Conservation (phyloP, 2,797 vertebrate genomes). For the Peromyscus aztecus region DNA sequence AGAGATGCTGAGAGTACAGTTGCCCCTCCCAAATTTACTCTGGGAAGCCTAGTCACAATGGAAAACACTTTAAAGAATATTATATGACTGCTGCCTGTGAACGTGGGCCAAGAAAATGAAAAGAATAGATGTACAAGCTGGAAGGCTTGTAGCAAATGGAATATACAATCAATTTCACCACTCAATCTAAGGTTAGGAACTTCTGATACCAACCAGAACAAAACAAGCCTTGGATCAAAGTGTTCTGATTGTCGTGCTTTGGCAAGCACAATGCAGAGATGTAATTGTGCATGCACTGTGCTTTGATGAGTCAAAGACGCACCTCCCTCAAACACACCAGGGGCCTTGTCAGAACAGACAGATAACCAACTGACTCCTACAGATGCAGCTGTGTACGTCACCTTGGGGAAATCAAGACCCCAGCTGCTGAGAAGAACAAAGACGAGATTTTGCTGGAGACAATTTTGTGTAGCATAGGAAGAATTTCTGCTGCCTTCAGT, state of each 20-base stretch:
- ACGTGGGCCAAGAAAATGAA: conserved; percentile 15
- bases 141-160: conserved; percentile 15
- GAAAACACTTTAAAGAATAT: conserved; percentile 13
- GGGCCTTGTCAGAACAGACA: conserved; percentile 64
- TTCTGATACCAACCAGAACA: conserved; percentile 60
- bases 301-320: conserved; percentile 45
- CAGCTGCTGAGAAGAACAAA: conserved; percentile 68
- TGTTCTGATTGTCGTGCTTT: conserved; percentile 31
- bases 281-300: neutral
- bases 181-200: neutral
- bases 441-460: neutral
- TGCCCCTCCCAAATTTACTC: neutral
- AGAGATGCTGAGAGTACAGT: neutral
- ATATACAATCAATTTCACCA: conserved; percentile 63
- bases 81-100: neutral
- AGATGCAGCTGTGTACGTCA: neutral
- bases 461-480: conserved; percentile 2
- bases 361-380: conserved; percentile 55
- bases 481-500: conserved; percentile 52
- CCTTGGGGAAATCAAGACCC: conserved; percentile 73
- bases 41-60: neutral
- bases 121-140: neutral
- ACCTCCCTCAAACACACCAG: neutral
- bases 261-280: conserved; percentile 37
- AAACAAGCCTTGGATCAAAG: conserved; percentile 65